Percentiles rank a stretch among this genome's conserved stretches.
phyloP scores from a whole-genome alignment of 2,113 vertebrate genomes.

The Orthonyx spaldingii region DNA sequence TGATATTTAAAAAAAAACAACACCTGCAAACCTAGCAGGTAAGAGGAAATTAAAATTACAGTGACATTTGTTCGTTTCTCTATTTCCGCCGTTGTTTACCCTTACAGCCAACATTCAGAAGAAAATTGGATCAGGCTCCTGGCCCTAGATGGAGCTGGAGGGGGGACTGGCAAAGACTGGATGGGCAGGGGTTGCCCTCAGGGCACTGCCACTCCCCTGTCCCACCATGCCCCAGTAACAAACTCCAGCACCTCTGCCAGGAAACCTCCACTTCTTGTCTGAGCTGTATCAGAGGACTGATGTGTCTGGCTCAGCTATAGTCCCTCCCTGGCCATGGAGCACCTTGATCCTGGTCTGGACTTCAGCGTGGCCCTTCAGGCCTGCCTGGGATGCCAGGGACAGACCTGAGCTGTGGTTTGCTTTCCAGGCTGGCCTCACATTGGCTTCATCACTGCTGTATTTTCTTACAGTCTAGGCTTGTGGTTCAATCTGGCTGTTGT shows the following conservation, averaged over 20 bases:
- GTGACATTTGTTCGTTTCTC: neutral
- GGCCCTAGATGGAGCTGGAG: fast-evolving
- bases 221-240: neutral
- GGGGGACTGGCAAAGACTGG: fast-evolving
- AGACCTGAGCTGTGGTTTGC: neutral
- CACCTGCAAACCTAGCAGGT: neutral
- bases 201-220: fast-evolving
- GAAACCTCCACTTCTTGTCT: fast-evolving
- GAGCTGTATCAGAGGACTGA: fast-evolving
- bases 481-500: neutral
- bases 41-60: neutral
- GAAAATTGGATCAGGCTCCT: neutral
- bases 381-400: neutral
- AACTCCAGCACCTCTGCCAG: neutral
- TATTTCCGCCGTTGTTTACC: neutral
- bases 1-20: neutral
- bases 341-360: neutral
- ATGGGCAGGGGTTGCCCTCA: no score
- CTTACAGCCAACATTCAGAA: neutral
- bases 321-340: fast-evolving
- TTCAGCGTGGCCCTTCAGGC: fast-evolving
- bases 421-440: neutral
- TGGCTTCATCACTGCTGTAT: fast-evolving
- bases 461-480: neutral
- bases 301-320: fast-evolving